A percentile compares a stretch with the other conserved stretches of the same genome.
phyloP scores from a whole-genome alignment of 2,113 vertebrate genomes.

The Brachyhypopomus occidentalis region DNA sequence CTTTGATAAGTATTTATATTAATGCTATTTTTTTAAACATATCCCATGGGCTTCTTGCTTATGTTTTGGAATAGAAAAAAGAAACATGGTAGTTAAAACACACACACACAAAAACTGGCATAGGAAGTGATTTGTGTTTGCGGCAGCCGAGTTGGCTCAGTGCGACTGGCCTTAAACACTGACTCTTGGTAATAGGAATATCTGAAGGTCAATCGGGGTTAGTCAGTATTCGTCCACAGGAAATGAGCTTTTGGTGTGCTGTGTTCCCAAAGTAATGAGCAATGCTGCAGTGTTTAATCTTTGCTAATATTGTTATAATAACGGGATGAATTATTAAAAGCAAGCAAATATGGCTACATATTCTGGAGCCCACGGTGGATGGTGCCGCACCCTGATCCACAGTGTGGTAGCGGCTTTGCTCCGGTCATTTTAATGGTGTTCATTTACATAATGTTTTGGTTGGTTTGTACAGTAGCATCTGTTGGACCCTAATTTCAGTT shows the following conservation, averaged over 20 bases:
- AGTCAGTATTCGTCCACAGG: conserved; percentile 77
- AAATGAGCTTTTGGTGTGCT: conserved; percentile 80
- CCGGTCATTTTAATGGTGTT: neutral
- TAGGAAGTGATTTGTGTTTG: conserved; percentile 70
- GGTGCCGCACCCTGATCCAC: conserved; percentile 48
- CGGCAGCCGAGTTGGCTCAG: conserved; percentile 73
- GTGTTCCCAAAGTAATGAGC: conserved; percentile 82
- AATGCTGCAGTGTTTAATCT: conserved; percentile 78
- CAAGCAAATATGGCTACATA: conserved; percentile 72
- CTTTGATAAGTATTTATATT: conserved; percentile 54
- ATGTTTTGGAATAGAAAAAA: conserved; percentile 62
- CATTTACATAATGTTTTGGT: neutral
- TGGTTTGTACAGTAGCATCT: neutral
- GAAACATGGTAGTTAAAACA: conserved; percentile 71
- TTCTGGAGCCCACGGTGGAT: conserved; percentile 65
- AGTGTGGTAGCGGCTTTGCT: conserved; percentile 4
- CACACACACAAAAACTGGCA: conserved; percentile 50
- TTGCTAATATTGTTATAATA: conserved; percentile 84
- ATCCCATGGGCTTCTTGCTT: conserved; percentile 61
- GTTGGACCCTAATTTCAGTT: neutral
- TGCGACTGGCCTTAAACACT: conserved; percentile 75
- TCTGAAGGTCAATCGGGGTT: conserved; percentile 78
- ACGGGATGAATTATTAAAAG: conserved; percentile 83
- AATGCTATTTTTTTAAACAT: conserved; percentile 59
- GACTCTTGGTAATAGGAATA: conserved; percentile 79